Percentiles rank a stretch among this genome's conserved stretches.
Evolutionary conservation across 2,888 invertebrate genomes (phyloP).

Genomic region (Agrochola lychnidis): DNA sequence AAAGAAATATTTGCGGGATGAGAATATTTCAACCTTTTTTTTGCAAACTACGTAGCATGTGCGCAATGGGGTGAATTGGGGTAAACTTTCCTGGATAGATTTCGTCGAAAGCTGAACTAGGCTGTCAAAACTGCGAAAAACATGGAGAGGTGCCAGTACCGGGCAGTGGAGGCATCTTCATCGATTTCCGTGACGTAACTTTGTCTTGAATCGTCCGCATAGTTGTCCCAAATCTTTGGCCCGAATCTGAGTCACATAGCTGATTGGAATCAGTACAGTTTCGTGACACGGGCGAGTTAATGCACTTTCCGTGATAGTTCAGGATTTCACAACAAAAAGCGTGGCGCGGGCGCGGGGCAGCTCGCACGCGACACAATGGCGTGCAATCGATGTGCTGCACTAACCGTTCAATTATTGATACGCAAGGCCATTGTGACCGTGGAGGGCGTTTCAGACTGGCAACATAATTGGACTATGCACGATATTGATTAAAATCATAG

Average conservation of each 20-base stretch:
- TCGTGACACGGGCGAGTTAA: slow-evolving; percentile 63
- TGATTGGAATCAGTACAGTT: slow-evolving; percentile 55
- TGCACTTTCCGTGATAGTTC: slow-evolving; percentile 64
- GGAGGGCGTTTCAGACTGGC: slow-evolving; percentile 56
- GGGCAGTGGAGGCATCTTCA: slow-evolving; percentile 44
- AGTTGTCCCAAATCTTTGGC: slow-evolving; percentile 53
- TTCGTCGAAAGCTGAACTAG: slow-evolving; percentile 38
- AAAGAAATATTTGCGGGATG: slow-evolving; percentile 13
- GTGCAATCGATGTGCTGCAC: slow-evolving; percentile 65
- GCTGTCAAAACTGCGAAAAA: slow-evolving; percentile 52
- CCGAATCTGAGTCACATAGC: slow-evolving; percentile 59
- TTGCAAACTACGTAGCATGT: slow-evolving; percentile 29
- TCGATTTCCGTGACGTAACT: slow-evolving; percentile 61
- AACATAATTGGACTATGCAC: slow-evolving; percentile 44
- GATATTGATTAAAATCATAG: slow-evolving; percentile 42
- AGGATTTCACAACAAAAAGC: slow-evolving; percentile 60
- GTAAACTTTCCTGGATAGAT: slow-evolving; percentile 48
- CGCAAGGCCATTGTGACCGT: slow-evolving; percentile 65
- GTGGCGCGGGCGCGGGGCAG: slow-evolving; percentile 37
- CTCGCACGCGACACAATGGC: slow-evolving; percentile 64
- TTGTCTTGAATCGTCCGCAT: slow-evolving; percentile 49
- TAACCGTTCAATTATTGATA: slow-evolving; percentile 66
- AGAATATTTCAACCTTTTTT: slow-evolving; percentile 1
- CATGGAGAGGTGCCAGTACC: slow-evolving; percentile 61
- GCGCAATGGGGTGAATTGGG: slow-evolving; percentile 32